Percentiles rank a stretch among this genome's conserved stretches.
Evolutionary conservation across 2,113 vertebrate species (phyloP).

Genomic region (Clupea harengus): DNA sequence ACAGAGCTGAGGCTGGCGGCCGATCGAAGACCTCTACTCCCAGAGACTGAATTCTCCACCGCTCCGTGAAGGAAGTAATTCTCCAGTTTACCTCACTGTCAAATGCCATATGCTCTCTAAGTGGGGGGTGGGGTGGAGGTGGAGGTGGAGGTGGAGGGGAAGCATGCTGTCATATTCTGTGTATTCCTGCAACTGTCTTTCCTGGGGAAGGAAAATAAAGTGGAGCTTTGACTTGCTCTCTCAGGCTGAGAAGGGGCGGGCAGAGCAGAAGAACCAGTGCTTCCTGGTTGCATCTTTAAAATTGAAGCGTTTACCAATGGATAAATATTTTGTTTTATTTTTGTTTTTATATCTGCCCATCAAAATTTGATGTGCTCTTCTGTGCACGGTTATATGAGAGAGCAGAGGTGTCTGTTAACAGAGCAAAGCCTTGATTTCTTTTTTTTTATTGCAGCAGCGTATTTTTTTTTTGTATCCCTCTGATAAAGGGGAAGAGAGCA

Average conservation of each 20-base stretch:
- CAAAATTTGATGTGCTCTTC: not conserved
- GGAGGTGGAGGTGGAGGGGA: not conserved
- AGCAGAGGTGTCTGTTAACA: constrained; percentile 10
- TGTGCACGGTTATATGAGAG: not conserved
- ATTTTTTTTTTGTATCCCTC: constrained; percentile 27
- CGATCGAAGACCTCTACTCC: constrained; percentile 55
- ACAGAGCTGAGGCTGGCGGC: constrained; percentile 49
- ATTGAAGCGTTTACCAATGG: not conserved
- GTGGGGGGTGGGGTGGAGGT: not conserved
- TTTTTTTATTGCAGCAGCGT: not conserved
- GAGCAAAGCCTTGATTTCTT: not conserved
- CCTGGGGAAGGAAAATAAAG: not conserved
- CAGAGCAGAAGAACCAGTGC: too few relatives aligned
- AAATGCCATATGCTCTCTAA: constrained; percentile 10
- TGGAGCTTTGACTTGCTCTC: not conserved
- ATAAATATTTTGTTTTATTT: not conserved
- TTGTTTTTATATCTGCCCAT: not conserved
- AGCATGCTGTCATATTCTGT: not conserved
- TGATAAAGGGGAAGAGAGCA: constrained; percentile 50
- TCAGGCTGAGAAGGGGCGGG: not conserved
- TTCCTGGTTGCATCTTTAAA: not conserved
- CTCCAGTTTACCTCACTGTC: not conserved
- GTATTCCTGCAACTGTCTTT: not conserved
- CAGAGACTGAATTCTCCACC: constrained; percentile 11
- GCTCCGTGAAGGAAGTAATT: constrained; percentile 18